Percentiles rank a stretch among this genome's conserved stretches.
phyloP scores from a whole-genome alignment of 2,888 invertebrate genomes.

The Arctia plantaginis region DNA sequence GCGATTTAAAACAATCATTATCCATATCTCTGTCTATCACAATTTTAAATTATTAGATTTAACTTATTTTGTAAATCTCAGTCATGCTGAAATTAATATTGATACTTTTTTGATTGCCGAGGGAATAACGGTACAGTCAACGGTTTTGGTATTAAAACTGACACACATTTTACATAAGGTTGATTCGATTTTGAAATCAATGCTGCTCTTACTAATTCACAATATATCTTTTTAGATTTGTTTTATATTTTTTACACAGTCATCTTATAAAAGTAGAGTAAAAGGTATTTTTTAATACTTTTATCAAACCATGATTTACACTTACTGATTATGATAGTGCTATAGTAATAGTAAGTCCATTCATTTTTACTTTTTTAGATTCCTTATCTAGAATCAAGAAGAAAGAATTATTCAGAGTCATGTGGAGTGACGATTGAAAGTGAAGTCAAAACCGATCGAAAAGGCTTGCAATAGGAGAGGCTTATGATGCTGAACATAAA shows the following conservation, averaged over 20 bases:
- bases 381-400: too few species aligned
- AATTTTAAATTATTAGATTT: too few species aligned
- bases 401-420: too few species aligned
- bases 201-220: neutral
- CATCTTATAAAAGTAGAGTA: too few species aligned
- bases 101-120: slow-evolving; percentile 29
- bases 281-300: too few species aligned
- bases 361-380: too few species aligned
- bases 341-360: too few species aligned
- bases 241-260: neutral
- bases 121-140: slow-evolving; percentile 41
- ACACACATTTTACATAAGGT: slow-evolving; percentile 32
- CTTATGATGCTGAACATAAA: too few species aligned
- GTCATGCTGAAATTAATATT: slow-evolving; percentile 31
- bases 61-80: slow-evolving; percentile 28
- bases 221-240: neutral
- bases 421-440: too few species aligned
- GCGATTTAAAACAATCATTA: neutral
- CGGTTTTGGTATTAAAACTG: slow-evolving; percentile 25
- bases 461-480: too few species aligned
- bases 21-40: neutral
- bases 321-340: too few species aligned
- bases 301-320: neutral
- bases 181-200: slow-evolving; percentile 4
- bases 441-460: too few species aligned